A percentile compares a stretch with the other conserved stretches of the same genome.
Evolutionary conservation across 2,888 invertebrate species (phyloP).

Genomic region (Asteroscopus sphinx): DNA sequence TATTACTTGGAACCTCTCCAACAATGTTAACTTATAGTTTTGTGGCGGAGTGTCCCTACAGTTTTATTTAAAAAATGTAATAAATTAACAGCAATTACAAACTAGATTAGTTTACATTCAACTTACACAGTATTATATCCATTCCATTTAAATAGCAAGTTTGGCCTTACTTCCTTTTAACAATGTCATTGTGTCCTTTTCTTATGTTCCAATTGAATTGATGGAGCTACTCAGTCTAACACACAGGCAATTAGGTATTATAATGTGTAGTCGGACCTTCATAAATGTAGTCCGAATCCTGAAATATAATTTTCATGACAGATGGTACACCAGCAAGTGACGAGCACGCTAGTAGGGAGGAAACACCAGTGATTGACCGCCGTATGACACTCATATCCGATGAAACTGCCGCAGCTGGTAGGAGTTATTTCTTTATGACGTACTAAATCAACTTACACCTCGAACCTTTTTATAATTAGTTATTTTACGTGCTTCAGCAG

Average conservation of each 20-base stretch:
- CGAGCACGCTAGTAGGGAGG: constrained; percentile 73
- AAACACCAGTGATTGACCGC: constrained; percentile 76
- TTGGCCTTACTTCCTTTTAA: constrained; percentile 9
- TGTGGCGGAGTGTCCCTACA: constrained; percentile 11
- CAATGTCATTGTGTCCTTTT: constrained; percentile 10
- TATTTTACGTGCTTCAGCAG: constrained; percentile 61
- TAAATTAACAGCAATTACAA: constrained; percentile 29
- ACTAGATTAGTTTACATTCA: constrained; percentile 3
- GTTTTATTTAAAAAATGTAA: constrained; percentile 31
- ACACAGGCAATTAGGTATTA: constrained; percentile 1
- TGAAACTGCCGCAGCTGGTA: constrained; percentile 67
- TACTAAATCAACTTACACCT: constrained; percentile 25
- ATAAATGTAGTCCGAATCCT: constrained; percentile 20
- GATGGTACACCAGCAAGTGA: constrained; percentile 75
- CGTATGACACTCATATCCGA: constrained; percentile 83
- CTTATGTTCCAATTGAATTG: constrained; percentile 3
- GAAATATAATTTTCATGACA: constrained; percentile 66
- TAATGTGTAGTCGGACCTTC: constrained; percentile 1
- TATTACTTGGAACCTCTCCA: constrained; percentile 48
- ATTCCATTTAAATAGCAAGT: neutral
- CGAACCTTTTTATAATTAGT: constrained; percentile 37
- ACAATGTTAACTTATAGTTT: too few species aligned
- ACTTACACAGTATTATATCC: constrained; percentile 1
- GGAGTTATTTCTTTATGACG: constrained; percentile 49
- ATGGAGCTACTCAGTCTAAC: constrained; percentile 15